Evolutionary conservation across 2,888 invertebrate genomes (phyloP).

Genomic region (Agrochola circellaris): DNA sequence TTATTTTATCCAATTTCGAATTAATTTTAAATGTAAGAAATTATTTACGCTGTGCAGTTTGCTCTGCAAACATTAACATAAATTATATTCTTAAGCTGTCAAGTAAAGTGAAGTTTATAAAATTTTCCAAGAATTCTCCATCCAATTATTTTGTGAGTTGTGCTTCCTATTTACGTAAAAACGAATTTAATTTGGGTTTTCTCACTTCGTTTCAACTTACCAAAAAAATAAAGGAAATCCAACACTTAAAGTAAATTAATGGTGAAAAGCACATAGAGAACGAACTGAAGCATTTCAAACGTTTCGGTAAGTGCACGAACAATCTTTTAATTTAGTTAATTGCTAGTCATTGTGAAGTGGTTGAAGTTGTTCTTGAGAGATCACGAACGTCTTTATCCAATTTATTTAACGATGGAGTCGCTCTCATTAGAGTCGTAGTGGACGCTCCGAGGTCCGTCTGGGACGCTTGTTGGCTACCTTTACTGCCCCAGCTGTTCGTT

Average conservation of each 20-base stretch:
- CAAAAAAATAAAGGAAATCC: conserved; percentile 48
- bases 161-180: conserved; percentile 36
- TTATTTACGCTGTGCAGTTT: conserved; percentile 11
- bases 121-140: conserved; percentile 30
- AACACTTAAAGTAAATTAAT: conserved; percentile 76
- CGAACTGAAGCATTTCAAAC: conserved; percentile 78
- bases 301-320: conserved; percentile 86
- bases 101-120: conserved; percentile 19
- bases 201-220: conserved; percentile 41
- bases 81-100: conserved; percentile 20
- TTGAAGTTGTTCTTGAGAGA: conserved; percentile 89
- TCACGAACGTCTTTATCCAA: conserved; percentile 91
- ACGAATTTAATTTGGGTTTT: conserved; percentile 51
- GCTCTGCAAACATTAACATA: conserved; percentile 22
- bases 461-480: conserved; percentile 79
- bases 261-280: conserved; percentile 78
- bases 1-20: conserved; percentile 17
- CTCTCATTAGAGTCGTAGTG: conserved; percentile 88
- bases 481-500: conserved; percentile 78
- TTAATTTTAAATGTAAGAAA: neutral
- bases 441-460: conserved; percentile 72
- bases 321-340: conserved; percentile 91
- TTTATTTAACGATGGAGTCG: conserved; percentile 90
- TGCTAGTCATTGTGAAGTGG: conserved; percentile 88
- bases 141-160: conserved; percentile 58